Evolutionary conservation across 2,113 vertebrate species (phyloP).

Genomic region (Enhydra lutris): DNA sequence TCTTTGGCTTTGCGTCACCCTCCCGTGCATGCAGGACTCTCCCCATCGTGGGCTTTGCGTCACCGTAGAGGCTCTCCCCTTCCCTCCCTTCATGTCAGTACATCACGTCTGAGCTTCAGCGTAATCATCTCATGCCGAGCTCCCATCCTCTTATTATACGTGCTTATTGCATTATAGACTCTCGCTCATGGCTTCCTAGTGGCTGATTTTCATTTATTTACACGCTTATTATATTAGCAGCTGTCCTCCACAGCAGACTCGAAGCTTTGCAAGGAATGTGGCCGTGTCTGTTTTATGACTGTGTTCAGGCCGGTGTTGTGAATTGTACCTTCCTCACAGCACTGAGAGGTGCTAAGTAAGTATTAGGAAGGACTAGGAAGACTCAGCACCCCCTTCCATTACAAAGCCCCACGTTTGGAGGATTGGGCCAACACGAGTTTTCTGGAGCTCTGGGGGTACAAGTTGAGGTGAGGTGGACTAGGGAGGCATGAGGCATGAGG

Average conservation of each 20-base stretch:
- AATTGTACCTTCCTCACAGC: background rate
- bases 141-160: background rate
- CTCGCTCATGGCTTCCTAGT: background rate
- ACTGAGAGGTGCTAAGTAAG: background rate
- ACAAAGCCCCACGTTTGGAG: background rate
- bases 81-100: background rate
- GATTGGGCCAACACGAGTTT: background rate
- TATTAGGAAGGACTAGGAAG: background rate
- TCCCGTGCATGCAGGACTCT: background rate
- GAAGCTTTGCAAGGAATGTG: background rate
- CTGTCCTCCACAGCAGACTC: background rate
- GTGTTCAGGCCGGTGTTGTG: background rate
- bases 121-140: background rate
- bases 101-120: background rate
- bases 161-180: background rate
- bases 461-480: background rate
- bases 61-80: background rate
- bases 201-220: background rate
- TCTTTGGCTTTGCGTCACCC: too few species aligned
- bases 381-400: too few species aligned
- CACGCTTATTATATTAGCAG: background rate
- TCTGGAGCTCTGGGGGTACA: background rate
- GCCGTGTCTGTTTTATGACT: background rate
- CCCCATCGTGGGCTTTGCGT: fast-evolving
- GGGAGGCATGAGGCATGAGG: background rate